Evolutionary conservation across 2,797 vertebrate species (phyloP), one percentile per base, ranked within the genome.

Genomic region (Manis javanica): DNA sequence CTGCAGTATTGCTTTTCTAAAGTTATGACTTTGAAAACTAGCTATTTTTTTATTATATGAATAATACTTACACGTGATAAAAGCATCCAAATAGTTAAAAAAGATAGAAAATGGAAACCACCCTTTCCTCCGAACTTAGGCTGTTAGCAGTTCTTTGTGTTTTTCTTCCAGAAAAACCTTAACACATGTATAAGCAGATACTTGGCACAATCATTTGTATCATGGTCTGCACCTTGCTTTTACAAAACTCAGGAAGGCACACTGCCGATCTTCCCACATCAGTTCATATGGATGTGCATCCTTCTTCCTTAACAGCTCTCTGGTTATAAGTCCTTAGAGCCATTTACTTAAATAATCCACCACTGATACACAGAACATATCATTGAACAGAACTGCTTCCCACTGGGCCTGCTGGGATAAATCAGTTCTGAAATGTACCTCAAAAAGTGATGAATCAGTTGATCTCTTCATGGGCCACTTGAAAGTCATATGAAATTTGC

Each of bases 11-110:
- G 59, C 51, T 69, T 74, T 68, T 84, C 87, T 59, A 74, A 77
- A 78, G 42, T 86, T 77, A 68, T 64, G 57, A 78, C 57, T 94
- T 74, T 79, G 63, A 72, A 88, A 84, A 13, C 84, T 89, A 78
- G n/a, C 87, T 82, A 34, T 29, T 57, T 66, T 93, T 57, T 90
- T 89, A 89, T 90, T 93, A 46, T 66, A 61, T 74, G 87, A 96
- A 69, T 89, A 77, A 66, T 46, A 71, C 8, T 71, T 84, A 5
- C 16, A 46, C n/a, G 26, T 84, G 16, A 9, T 87, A 51, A 95
- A 94, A 96, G 10, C 31, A 83, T 69, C 64, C 21, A 51, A 68
- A 24, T 74, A 79, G 29, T 75, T 87, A 11, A 49, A 1, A 86
- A 90, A 94, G 26, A 64, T 21, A 68, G 42, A 74, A 88, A 94